Percentiles rank a stretch among this genome's conserved stretches.
Conservation (phyloP, 2,113 vertebrate species). For the Bucco capensis region DNA sequence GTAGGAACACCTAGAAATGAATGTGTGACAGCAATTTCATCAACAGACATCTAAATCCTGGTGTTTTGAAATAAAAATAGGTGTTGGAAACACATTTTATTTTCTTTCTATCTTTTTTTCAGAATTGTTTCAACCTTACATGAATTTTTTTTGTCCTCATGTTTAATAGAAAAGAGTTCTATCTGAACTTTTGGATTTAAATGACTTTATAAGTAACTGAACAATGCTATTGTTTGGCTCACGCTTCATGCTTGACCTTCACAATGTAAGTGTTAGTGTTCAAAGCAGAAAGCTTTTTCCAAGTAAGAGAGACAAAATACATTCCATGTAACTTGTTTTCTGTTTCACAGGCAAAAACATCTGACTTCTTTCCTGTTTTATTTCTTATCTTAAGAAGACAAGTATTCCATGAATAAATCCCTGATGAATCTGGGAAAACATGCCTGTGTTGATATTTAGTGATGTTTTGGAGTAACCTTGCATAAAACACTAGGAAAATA, state of each 20-base stretch:
- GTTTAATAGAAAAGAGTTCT: background rate
- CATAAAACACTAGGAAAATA: background rate
- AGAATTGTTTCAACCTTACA: background rate
- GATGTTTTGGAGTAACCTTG: background rate
- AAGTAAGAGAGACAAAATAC: background rate
- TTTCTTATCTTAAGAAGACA: background rate
- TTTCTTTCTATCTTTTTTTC: background rate
- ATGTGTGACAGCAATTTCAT: background rate
- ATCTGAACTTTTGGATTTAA: background rate
- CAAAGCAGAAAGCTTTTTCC: background rate
- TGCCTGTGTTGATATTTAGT: background rate
- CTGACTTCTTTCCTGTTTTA: background rate
- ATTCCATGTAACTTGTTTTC: background rate
- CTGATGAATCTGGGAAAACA: background rate
- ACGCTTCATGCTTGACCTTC: background rate
- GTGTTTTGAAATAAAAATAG: background rate
- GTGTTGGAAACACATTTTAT: background rate
- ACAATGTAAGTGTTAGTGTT: background rate
- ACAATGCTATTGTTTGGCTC: background rate
- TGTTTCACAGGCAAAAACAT: background rate
- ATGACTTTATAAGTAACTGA: background rate
- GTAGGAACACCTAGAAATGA: background rate
- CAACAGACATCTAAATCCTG: background rate
- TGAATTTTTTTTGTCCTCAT: background rate
- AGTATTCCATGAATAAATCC: background rate